These are phyloP conservation scores for Furcifer pardalis DNA, from an alignment of 2,797 vertebrate genomes.

Conservation along the genomic window DNA sequence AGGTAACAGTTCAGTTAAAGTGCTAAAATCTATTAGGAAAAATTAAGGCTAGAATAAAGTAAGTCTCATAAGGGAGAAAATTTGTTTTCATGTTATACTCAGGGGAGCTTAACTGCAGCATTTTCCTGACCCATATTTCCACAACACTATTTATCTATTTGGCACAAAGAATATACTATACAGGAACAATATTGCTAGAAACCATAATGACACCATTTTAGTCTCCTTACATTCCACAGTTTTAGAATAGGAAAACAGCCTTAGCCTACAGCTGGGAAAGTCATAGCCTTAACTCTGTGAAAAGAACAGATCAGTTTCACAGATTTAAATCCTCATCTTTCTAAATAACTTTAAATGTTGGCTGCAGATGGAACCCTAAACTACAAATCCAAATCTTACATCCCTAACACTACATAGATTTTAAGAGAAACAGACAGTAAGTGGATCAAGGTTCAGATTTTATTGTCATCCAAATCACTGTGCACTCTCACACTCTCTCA, in stretches of 20 bases:
- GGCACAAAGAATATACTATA: not conserved
- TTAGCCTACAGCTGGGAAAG: constrained; percentile 66
- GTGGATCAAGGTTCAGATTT: not conserved
- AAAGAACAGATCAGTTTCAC: constrained; percentile 44
- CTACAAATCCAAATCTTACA: constrained; percentile 33
- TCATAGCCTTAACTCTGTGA: constrained; percentile 52
- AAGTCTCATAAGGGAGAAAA: not conserved
- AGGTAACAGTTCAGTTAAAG: not conserved
- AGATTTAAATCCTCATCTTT: constrained; percentile 63
- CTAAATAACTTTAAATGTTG: constrained; percentile 51
- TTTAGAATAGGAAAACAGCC: constrained; percentile 63
- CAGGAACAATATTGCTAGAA: constrained; percentile 48
- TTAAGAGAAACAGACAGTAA: constrained; percentile 9
- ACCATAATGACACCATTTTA: constrained; percentile 61
- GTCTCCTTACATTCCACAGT: constrained; percentile 65
- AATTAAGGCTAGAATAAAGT: not conserved
- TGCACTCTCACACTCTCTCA: not conserved
- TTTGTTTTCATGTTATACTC: not conserved
- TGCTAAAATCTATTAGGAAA: not conserved
- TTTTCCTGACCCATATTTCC: not conserved
- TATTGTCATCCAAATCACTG: not conserved
- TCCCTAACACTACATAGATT: constrained; percentile 21
- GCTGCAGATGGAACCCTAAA: constrained; percentile 52
- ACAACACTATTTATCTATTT: constrained; percentile 4
- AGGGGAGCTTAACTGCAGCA: not conserved